Base-by-base conservation (phyloP, 2,797 vertebrate genomes). In the Fistularia tabacaria region DNA sequence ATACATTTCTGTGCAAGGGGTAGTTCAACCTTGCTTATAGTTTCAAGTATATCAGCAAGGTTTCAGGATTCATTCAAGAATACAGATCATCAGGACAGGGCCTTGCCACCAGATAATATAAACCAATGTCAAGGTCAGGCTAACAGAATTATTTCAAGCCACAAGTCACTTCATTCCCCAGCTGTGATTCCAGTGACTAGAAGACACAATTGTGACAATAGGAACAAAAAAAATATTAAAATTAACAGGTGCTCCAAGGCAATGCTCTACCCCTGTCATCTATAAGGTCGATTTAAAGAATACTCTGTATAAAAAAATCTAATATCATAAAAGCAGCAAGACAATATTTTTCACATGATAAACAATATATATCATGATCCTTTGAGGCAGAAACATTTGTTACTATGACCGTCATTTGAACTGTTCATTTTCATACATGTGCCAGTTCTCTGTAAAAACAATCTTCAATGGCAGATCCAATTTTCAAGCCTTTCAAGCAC, bases 111-210 rank as follows among this genome's bases (percentile, higher is more conserved):
- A 14, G 36, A 57, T 49, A 12, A 14, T 36, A 43, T 43, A 14
- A n/a, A n/a, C 1, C 7, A 44, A 62, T 51, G 55, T 52, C 7
- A 0, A 39, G 54, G 46, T 14, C 1, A 9, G 43, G 36, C 62
- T 69, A 57, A 43, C 39, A 49, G 36, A 61, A 62, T 50, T 38
- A 9, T 43, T 64, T 67, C 37, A 62, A 54, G 39, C 47, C 54
- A 59, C 38, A 61, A 14, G 12, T 38, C 40, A 9, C 10, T 51
- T 59, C 7, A n/a, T 13, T 52, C 36, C 51, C 47, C 36, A n/a
- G 14, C 7, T 49, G 39, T 38, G 3, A 46, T 40, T 59, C 6
- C 14, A 62, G 9, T 15, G 9, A 63, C 6, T 49, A 8, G 45
- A 38, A 45, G 39, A 41, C 41, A 45, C 10, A 45, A 12, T 45